Conservation (phyloP, 2,797 vertebrate genomes). For the Galago senegalensis region DNA sequence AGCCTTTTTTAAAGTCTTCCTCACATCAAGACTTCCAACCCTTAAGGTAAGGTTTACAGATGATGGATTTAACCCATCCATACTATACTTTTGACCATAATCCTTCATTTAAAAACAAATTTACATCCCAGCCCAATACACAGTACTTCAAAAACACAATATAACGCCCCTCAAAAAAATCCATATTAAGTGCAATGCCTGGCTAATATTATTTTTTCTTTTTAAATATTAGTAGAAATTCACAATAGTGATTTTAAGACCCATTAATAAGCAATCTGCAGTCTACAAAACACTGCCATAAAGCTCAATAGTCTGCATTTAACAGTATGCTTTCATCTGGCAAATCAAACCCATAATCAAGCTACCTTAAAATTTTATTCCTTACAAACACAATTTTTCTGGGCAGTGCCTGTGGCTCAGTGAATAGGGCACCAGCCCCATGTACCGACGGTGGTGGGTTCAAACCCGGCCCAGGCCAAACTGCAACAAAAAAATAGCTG, state of each 20-base stretch:
- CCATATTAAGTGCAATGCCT: neutral
- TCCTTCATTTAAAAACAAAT: neutral
- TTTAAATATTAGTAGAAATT: neutral
- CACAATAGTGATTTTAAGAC: conserved; percentile 59
- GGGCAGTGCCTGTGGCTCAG: too few species aligned
- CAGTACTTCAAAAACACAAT: conserved; percentile 30
- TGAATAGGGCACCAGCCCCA: too few species aligned
- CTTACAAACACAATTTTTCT: neutral
- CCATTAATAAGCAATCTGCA: conserved; percentile 16
- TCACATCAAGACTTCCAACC: conserved; percentile 10
- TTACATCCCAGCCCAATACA: neutral
- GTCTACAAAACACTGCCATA: neutral
- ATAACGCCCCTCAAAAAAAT: neutral
- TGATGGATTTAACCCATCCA: neutral
- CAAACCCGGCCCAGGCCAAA: too few species aligned
- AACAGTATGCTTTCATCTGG: neutral
- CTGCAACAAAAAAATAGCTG: too few species aligned
- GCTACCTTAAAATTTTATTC: conserved; percentile 54
- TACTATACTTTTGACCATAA: neutral
- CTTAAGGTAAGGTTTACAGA: neutral
- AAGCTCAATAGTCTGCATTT: conserved; percentile 29
- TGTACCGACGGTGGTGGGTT: too few species aligned
- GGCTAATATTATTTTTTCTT: conserved; percentile 21
- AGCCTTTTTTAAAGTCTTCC: neutral
- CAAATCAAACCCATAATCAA: conserved; percentile 8